phyloP scores from a whole-genome alignment of 2,797 vertebrate genomes.

The Emys orbicularis region DNA sequence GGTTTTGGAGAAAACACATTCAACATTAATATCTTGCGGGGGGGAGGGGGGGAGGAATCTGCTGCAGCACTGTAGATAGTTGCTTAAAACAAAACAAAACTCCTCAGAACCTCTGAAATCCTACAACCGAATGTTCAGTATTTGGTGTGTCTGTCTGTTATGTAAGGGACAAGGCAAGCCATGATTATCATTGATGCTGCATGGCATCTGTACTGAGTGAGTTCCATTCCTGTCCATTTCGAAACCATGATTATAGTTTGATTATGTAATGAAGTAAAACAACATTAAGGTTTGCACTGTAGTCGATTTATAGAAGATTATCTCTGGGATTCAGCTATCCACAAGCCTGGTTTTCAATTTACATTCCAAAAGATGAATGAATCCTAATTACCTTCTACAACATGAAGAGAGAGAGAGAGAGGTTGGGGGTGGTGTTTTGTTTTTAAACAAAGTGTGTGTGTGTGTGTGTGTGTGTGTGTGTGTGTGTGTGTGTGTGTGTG shows the following conservation, averaged over 20 bases:
- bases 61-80: not conserved
- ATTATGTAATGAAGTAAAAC: slow-evolving; percentile 54
- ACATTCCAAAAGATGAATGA: slow-evolving; percentile 25
- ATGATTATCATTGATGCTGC: not conserved
- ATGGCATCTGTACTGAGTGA: not conserved
- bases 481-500: not conserved
- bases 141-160: not conserved
- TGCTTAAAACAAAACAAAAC: not conserved
- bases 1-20: not conserved
- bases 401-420: not conserved
- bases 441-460: not conserved
- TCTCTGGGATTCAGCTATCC: slow-evolving; percentile 50
- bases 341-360: slow-evolving; percentile 54
- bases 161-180: not conserved
- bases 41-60: not conserved
- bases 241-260: slow-evolving; percentile 17
- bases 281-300: not conserved
- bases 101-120: rapidly evolving
- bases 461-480: too few relatives aligned
- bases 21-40: slow-evolving; percentile 7
- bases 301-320: slow-evolving; percentile 58
- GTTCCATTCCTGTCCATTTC: not conserved
- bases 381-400: not conserved
- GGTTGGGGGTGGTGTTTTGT: not conserved
- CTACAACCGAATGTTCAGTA: not conserved